Conservation (phyloP, 1,140 invertebrate species). For the Drosophila saltans region DNA sequence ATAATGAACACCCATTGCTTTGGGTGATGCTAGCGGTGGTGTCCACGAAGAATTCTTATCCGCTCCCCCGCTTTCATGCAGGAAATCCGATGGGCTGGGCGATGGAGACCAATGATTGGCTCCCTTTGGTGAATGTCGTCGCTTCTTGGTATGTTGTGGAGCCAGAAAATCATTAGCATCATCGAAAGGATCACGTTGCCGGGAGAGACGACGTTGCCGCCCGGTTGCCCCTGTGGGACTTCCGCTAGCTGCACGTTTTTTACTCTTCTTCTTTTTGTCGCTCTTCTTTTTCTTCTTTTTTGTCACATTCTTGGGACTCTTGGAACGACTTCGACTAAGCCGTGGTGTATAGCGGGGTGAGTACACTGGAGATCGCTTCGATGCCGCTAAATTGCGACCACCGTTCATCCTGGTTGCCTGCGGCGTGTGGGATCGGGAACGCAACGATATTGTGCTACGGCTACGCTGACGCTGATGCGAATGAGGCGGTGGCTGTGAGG, state of each 20-base stretch:
- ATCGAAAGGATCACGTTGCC: conserved; percentile 72
- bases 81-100: conserved; percentile 34
- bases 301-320: conserved; percentile 47
- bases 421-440: conserved; percentile 63
- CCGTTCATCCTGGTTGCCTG: conserved; percentile 62
- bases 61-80: conserved; percentile 31
- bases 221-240: conserved; percentile 53
- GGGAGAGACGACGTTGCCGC: conserved; percentile 59
- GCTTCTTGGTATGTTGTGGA: conserved; percentile 58
- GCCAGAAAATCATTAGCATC: conserved; percentile 60
- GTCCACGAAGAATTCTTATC: conserved; percentile 77
- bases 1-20: conserved; percentile 63
- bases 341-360: conserved; percentile 73
- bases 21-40: conserved; percentile 83
- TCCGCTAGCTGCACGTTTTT: conserved; percentile 58
- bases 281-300: conserved; percentile 76
- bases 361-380: conserved; percentile 50
- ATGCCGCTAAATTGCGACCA: conserved; percentile 36
- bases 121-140: conserved; percentile 38
- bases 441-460: conserved; percentile 67
- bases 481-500: conserved; percentile 31
- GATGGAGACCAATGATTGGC: conserved; percentile 57
- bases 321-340: conserved; percentile 68
- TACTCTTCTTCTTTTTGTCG: conserved; percentile 73
- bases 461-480: conserved; percentile 37